phyloP scores from a whole-genome alignment of 2,888 invertebrate species.

The Aphodius granarius region DNA sequence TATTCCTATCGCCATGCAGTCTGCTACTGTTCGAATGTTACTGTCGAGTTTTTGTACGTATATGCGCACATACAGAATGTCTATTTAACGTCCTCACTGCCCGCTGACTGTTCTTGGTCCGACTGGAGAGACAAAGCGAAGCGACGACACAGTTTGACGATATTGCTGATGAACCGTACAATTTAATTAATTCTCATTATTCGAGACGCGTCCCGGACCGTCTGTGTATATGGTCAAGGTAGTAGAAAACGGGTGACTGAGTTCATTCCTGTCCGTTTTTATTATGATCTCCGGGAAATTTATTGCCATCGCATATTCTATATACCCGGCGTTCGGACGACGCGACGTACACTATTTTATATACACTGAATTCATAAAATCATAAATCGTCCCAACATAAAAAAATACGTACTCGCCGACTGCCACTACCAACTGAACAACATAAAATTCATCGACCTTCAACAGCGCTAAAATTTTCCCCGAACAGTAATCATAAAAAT shows the following conservation, averaged over 20 bases:
- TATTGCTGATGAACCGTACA: conserved; percentile 32
- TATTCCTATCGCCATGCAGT: conserved; percentile 39
- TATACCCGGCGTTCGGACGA: neutral
- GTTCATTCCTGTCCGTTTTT: conserved; percentile 32
- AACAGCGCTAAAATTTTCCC: neutral
- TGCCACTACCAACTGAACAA: neutral
- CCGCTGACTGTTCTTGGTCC: no score
- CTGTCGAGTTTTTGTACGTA: conserved; percentile 34
- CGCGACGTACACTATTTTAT: conserved; percentile 20
- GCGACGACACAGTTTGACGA: neutral
- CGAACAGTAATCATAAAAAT: no score
- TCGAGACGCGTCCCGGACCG: conserved; percentile 39
- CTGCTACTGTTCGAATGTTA: conserved; percentile 36
- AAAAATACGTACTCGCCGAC: neutral
- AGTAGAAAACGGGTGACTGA: conserved; percentile 36
- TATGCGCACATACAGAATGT: conserved; percentile 24
- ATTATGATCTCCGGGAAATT: conserved; percentile 28
- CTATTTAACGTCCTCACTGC: conserved; percentile 17
- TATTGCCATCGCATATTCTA: conserved; percentile 24
- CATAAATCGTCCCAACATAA: conserved; percentile 11
- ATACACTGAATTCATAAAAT: conserved; percentile 21
- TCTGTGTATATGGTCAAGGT: conserved; percentile 38
- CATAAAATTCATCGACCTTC: neutral
- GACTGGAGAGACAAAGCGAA: neutral
- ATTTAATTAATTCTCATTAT: conserved; percentile 43